phyloP scores from a whole-genome alignment of 2,113 vertebrate species.

The Oriolus oriolus region DNA sequence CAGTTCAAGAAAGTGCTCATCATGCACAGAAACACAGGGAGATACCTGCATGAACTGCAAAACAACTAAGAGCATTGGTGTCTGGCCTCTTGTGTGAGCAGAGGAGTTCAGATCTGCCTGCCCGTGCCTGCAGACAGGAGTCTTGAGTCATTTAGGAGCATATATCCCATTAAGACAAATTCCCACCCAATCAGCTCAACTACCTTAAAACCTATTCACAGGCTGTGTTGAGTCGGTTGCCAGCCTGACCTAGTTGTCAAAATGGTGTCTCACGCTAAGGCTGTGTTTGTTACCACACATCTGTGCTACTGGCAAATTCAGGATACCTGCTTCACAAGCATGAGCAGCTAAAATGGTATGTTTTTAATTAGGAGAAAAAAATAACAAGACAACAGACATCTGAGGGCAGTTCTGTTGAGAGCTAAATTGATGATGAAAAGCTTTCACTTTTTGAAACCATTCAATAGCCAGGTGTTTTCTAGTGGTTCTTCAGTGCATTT shows the following conservation, averaged over 20 bases:
- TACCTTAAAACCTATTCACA: not conserved
- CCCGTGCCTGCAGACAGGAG: not conserved
- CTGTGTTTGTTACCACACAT: not conserved
- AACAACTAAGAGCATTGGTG: not conserved
- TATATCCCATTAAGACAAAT: not conserved
- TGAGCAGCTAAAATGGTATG: not conserved
- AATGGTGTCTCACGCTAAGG: not conserved
- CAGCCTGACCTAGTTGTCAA: slow-evolving; percentile 5
- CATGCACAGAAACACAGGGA: not conserved
- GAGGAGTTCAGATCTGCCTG: not conserved
- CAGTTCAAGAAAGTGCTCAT: not conserved
- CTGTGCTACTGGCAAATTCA: not conserved
- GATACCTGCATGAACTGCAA: fast-evolving
- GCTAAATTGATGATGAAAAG: slow-evolving; percentile 50
- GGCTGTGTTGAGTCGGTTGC: not conserved
- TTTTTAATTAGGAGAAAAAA: slow-evolving; percentile 36
- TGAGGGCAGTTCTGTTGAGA: slow-evolving; percentile 3
- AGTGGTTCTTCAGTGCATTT: slow-evolving; percentile 50
- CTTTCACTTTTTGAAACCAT: slow-evolving; percentile 46
- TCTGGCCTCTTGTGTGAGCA: not conserved
- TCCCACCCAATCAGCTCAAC: not conserved
- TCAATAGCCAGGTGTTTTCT: slow-evolving; percentile 59
- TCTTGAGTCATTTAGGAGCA: not conserved
- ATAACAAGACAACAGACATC: not conserved
- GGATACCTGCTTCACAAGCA: not conserved